Percentiles rank a stretch among this genome's conserved stretches.
Evolutionary conservation across 2,888 invertebrate species (phyloP).

Genomic region (Bombyx huttoni): DNA sequence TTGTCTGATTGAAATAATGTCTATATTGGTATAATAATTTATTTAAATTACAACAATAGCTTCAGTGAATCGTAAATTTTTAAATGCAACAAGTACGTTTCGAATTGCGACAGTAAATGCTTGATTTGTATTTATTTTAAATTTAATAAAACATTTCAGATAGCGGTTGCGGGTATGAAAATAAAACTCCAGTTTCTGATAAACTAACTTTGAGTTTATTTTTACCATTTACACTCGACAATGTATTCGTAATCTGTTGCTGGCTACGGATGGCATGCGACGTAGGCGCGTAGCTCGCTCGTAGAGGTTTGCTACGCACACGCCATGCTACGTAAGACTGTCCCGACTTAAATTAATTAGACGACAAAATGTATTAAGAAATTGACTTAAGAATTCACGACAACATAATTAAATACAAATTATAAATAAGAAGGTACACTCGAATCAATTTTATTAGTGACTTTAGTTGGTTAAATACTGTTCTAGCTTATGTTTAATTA

Average conservation of each 20-base stretch:
- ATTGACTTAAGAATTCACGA: conserved; percentile 24
- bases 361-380: conserved; percentile 20
- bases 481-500: neutral
- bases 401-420: neutral
- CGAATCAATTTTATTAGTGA: neutral
- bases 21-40: too few species aligned
- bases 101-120: too few species aligned
- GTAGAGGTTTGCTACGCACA: conserved; percentile 46
- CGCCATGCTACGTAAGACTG: conserved; percentile 28
- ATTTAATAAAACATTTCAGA: too few species aligned
- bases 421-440: neutral
- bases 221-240: conserved; percentile 75
- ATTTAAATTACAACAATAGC: too few species aligned
- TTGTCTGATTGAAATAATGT: too few species aligned
- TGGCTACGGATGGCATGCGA: conserved; percentile 56
- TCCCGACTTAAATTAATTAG: conserved; percentile 3
- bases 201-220: conserved; percentile 75
- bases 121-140: too few species aligned
- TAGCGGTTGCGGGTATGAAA: conserved; percentile 5
- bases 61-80: too few species aligned
- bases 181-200: conserved; percentile 69
- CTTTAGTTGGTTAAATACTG: neutral
- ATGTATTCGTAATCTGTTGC: conserved; percentile 72
- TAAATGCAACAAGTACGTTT: too few species aligned
- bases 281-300: conserved; percentile 62